Evolutionary conservation across 64 coral and sea anemone genomes (phyloP), one percentile per base, ranked within the genome.

Genomic region (Trachythela sp.): DNA sequence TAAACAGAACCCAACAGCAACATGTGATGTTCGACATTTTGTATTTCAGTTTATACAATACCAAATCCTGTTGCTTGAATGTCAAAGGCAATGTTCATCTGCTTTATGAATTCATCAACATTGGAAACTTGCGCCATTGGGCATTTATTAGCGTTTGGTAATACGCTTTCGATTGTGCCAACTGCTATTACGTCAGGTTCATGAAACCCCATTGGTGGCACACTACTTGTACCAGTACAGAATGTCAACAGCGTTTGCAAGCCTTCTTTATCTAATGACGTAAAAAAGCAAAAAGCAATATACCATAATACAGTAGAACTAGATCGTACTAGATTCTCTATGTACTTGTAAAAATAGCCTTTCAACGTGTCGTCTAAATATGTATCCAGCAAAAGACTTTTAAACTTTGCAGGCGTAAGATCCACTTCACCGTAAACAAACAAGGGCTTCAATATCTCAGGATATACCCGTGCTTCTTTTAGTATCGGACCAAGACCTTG

Each of bases 141-240:
- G 33, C 75, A 80, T 35, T n/a, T 80, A 40, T 80, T 80, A 29
- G 34, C 75, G 34, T 80, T 80, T 35, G 75, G 75, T 30, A 80
- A 40, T 15, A 35, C 20, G 30, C 75, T 80, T 80, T 80, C 75
- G 2, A 40, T 80, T 34, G 30, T 29, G 9, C 7, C 8, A 35
- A 80, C 32, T 18, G 37, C 33, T 80, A 80, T 80, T 34, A 15
- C 6, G 20, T 35, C 13, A 15, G 75, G 75, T 15, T 80, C 9
- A 18, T 40, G 31, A 30, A 80, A 80, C 31, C 75, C 75, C 30
- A 80, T 35, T 13, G 3, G 75, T 11, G 75, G 75, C 10, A 80
- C 20, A 15, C 14, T 30, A 36, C 31, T 35, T 80, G 37, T 30
- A 80, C 75, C 75, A 80, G 75, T 80, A 40, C 75, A 80, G 20